Percentiles rank a stretch among this genome's conserved stretches.
Evolutionary conservation across 2,797 vertebrate species (phyloP).

Genomic region (Myotis vivesi): DNA sequence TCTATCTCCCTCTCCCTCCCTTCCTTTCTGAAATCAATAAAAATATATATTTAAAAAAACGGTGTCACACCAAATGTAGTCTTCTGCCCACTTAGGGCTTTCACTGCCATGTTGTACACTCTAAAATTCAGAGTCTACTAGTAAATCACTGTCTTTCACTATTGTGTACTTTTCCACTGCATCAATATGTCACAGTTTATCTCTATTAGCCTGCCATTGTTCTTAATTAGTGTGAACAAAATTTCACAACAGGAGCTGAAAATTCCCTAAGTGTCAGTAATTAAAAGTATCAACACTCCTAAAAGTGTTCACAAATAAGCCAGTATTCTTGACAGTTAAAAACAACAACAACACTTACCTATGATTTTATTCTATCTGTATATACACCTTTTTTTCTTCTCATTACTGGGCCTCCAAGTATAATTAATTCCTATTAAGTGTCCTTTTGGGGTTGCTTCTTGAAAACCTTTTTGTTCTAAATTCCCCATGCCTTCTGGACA

Average conservation of each 20-base stretch:
- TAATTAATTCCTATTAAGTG: background rate
- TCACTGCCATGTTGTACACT: background rate
- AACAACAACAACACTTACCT: background rate
- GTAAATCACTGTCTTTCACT: background rate
- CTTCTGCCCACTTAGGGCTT: background rate
- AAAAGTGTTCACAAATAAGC: slow-evolving; percentile 5
- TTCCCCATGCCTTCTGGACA: background rate
- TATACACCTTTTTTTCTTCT: background rate
- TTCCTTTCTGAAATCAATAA: too few relatives aligned
- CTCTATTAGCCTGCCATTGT: background rate
- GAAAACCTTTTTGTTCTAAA: background rate
- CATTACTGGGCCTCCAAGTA: background rate
- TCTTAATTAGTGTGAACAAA: slow-evolving; percentile 14
- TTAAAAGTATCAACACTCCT: background rate
- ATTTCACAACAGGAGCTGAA: slow-evolving; percentile 38
- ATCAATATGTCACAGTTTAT: background rate
- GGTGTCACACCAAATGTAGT: background rate
- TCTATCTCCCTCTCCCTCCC: too few relatives aligned
- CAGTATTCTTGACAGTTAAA: background rate
- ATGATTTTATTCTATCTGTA: background rate
- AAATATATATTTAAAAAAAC: background rate
- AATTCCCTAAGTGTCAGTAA: slow-evolving; percentile 16
- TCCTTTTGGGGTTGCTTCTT: background rate
- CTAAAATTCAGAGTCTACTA: background rate
- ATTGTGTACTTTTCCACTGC: background rate